phyloP scores from a whole-genome alignment of 2,797 vertebrate species.

The Hoplostethus mediterraneus region DNA sequence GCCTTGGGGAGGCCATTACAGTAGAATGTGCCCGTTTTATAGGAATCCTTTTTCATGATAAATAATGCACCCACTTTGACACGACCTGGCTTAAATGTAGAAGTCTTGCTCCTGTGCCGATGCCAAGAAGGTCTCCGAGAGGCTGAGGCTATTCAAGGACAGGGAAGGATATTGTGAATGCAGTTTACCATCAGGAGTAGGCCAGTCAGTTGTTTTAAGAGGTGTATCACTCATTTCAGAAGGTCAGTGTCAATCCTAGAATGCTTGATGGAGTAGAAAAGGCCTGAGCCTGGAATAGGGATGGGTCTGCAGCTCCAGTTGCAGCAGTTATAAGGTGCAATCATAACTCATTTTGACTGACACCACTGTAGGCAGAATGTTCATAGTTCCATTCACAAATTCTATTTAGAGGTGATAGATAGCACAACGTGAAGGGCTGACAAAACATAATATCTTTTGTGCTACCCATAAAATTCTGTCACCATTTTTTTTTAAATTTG shows the following conservation, averaged over 20 bases:
- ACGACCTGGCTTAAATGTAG: conserved; percentile 1
- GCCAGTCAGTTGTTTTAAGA: conserved; percentile 5
- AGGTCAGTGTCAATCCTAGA: conserved; percentile 41
- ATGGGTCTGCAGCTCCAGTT: conserved; percentile 37
- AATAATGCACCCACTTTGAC: conserved; percentile 52
- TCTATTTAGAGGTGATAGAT: not conserved
- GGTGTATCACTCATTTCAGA: conserved; percentile 40
- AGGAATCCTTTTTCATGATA: conserved; percentile 24
- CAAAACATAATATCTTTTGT: not conserved
- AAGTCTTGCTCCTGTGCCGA: not conserved
- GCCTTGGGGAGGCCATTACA: conserved; percentile 41
- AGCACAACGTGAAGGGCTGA: not conserved
- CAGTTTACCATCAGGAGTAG: too few relatives aligned
- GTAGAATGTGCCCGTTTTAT: conserved; percentile 16
- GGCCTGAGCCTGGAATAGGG: conserved; percentile 13
- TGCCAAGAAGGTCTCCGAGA: not conserved
- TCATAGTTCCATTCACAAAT: conserved; percentile 1
- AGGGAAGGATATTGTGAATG: not conserved
- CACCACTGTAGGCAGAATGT: not conserved
- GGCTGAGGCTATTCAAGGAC: conserved; percentile 4
- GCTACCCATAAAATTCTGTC: not conserved
- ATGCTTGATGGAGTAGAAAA: conserved; percentile 1
- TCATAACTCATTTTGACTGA: not conserved
- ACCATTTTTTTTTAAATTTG: not conserved
- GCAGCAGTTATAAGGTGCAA: conserved; percentile 18